Percentiles rank a stretch among this genome's conserved stretches.
phyloP scores from a whole-genome alignment of 2,888 invertebrate genomes.

The Allolobophora icterica region DNA sequence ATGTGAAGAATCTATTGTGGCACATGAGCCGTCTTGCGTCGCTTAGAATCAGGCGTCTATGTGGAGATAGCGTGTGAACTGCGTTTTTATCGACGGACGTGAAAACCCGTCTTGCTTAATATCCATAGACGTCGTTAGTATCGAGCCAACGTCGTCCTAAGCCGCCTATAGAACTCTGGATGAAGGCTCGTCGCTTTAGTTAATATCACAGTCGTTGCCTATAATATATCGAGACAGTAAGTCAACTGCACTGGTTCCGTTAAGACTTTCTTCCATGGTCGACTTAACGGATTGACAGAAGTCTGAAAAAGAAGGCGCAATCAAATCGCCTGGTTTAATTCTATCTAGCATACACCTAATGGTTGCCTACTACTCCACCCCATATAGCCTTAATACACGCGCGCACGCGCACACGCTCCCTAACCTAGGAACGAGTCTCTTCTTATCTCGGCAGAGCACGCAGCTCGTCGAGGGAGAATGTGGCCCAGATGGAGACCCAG shows the following conservation, averaged over 20 bases:
- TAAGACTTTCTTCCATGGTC: background rate
- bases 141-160: background rate
- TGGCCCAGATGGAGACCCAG: background rate
- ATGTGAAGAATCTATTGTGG: background rate
- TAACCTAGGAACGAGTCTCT: background rate
- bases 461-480: background rate
- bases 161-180: background rate
- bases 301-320: background rate
- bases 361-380: background rate
- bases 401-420: background rate
- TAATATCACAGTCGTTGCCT: background rate
- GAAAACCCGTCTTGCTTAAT: background rate
- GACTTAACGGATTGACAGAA: background rate
- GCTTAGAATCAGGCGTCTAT: background rate
- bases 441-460: background rate
- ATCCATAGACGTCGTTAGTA: background rate
- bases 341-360: background rate
- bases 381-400: no score
- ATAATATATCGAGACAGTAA: background rate
- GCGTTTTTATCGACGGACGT: background rate
- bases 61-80: background rate
- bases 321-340: background rate
- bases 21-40: background rate
- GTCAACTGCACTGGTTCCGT: background rate
- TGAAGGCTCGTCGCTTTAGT: background rate